Base-by-base conservation (phyloP, 2,113 vertebrate species). In the Pantherophis guttatus region DNA sequence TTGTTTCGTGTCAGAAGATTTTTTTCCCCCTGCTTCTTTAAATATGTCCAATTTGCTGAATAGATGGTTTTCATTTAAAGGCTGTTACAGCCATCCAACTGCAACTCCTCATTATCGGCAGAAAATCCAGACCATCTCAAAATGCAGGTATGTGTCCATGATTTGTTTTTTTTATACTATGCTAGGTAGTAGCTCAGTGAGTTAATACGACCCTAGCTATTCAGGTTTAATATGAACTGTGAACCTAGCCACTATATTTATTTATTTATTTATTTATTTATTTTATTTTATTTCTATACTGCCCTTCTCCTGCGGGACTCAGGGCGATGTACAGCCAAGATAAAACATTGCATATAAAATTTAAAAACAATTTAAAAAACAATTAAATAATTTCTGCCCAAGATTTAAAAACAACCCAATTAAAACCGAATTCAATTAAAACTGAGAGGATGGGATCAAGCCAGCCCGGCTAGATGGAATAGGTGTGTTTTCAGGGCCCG, bases 1-100 rank as follows among this genome's bases (percentile, higher is more conserved):
- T 93, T 90, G 85, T 93, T 97, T 96, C 91, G 96, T 96, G 95
- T 97, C 95, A 96, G 94, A 94, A 97, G 91, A 91, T 88, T 93
- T 97, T 96, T 96, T n/a, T 2, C 53, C 3, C 52, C n/a, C 19
- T 8, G 12, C 53, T 86, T 23, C 33, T 59, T 59, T 57, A 86
- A 62, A 53, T 86, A 62, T 58, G 19, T 17, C 70, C 48, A 93
- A 86, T 15, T 62, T 86, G 57, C 89, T 54, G 8, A 93, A 90
- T 57, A 90, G 39, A 86, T 8, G 58, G 17, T 57, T 24, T 90
- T 90, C 54, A 58, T 58, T n/a, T 89, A n/a, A 89, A 85, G 48
- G 17, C 70, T 29, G 44, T 53, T 86, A 58, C n/a, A 86, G 4
- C 7, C 44, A 7, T 15, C 29, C 33, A 48, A 23, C 29, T 86